Conservation (phyloP, 1,140 invertebrate genomes). For the Cotesia chilonis region DNA sequence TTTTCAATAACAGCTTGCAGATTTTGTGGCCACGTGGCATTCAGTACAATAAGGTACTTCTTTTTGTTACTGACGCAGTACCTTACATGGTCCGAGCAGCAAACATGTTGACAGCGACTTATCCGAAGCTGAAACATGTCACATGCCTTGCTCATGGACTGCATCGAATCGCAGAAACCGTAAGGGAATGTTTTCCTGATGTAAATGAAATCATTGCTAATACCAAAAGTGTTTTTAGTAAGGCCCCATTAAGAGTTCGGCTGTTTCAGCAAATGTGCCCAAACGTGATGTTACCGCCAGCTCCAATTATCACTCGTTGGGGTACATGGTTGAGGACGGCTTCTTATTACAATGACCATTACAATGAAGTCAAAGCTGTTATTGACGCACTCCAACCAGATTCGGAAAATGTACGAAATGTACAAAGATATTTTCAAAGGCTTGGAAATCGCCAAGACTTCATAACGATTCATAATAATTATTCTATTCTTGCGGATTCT, state of each 20-base stretch:
- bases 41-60: slow-evolving; percentile 12
- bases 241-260: not conserved
- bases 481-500: not conserved
- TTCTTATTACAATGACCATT: not conserved
- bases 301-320: not conserved
- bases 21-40: slow-evolving; percentile 5
- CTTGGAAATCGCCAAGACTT: not conserved
- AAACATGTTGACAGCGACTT: not conserved
- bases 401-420: not conserved
- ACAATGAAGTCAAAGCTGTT: not conserved
- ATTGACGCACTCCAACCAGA: not conserved
- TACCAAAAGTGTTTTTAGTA: not conserved
- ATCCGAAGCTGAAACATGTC: not conserved
- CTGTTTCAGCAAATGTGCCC: not conserved
- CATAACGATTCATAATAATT: not conserved
- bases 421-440: not conserved
- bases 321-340: not conserved
- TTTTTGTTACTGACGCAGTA: not conserved
- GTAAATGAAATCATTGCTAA: not conserved
- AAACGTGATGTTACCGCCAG: not conserved
- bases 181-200: not conserved
- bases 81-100: not conserved
- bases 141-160: not conserved
- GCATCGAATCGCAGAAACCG: not conserved
- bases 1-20: not conserved